Base-by-base conservation (phyloP, 2,888 invertebrate species). In the Amblyteles armatorius region DNA sequence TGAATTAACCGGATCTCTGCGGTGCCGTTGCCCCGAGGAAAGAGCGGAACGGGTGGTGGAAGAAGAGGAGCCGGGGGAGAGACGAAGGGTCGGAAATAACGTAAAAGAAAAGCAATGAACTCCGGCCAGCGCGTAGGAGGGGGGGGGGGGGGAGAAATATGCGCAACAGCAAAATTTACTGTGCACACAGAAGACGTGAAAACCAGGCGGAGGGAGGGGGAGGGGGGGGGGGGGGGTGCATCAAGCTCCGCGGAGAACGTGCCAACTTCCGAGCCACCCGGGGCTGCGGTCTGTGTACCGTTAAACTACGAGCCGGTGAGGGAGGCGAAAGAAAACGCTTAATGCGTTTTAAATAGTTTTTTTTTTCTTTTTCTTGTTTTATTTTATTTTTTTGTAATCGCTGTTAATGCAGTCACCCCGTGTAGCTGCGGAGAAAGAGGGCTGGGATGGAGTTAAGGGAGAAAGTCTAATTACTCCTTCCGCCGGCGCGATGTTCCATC, bases 391-490 rank as follows among this genome's bases (percentile, higher is more conserved):
- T 60, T 83, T 63, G 79, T 77, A 71, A 85, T 82, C 85, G 77
- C 82, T 80, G 85, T 85, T 82, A 85, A 85, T 85, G 82, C 79
- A 85, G 85, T 85, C 85, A 85, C 67, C 82, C 80, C 82, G 80
- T 83, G 60, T 67, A 85, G 55, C 36, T n/a, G 19, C 26, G 11
- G 33, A 33, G 52, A 6, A 9, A 16, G 40, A n/a, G 57, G 55
- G 52, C 44, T 36, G 78, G 50, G 79, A 55, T 22, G 16, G 44
- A 69, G 50, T 52, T 44, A 69, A 69, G 19, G 82, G 55, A 76
- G 76, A 52, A 74, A 77, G 79, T 82, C 80, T 85, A 85, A 85
- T 85, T 85, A 83, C 85, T 83, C 72, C 85, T 85, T 73, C 60
- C 79, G 72, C 44, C 44, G 44, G 36, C 26, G 11, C 76, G 55